Percentiles rank a stretch among this genome's conserved stretches.
These are phyloP conservation scores for Lasioglossum oenotherae DNA, from an alignment of 2,888 invertebrate species.

Conservation along the genomic window DNA sequence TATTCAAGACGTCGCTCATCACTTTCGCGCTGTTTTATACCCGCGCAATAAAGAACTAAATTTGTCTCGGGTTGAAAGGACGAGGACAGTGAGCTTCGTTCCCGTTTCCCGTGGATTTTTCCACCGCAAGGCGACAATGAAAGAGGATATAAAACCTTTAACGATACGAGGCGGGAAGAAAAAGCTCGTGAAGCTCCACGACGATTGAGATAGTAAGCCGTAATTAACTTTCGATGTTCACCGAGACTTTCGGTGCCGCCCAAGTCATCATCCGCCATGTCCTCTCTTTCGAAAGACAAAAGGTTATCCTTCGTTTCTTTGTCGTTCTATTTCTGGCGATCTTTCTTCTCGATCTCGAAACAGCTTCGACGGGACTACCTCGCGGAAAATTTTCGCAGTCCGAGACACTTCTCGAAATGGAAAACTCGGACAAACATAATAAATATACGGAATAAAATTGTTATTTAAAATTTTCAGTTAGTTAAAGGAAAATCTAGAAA, in stretches of 20 bases:
- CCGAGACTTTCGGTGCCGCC: constrained; percentile 49
- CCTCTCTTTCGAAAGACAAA: constrained; percentile 4
- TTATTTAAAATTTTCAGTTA: neutral
- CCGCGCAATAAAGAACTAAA: constrained; percentile 35
- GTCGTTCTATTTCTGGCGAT: neutral
- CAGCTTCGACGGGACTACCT: neutral
- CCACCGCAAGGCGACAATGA: constrained; percentile 43
- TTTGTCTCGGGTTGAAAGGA: constrained; percentile 17
- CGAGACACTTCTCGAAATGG: neutral
- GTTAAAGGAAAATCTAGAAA: too few relatives aligned
- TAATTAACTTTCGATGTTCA: constrained; percentile 62
- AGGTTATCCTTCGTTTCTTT: neutral
- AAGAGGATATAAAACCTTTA: constrained; percentile 58
- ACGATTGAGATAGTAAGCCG: constrained; percentile 44
- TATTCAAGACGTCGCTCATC: neutral
- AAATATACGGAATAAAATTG: neutral
- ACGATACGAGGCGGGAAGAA: constrained; percentile 54
- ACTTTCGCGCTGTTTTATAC: constrained; percentile 6
- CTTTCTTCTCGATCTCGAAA: neutral
- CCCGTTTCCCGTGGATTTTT: constrained; percentile 27
- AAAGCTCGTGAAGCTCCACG: constrained; percentile 45
- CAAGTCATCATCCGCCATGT: constrained; percentile 45
- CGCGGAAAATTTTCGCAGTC: neutral
- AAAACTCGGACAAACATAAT: neutral
- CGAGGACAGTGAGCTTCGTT: constrained; percentile 25